Evolutionary conservation across 1,140 invertebrate species (phyloP).

Genomic region (Ctenoplectra terminalis): DNA sequence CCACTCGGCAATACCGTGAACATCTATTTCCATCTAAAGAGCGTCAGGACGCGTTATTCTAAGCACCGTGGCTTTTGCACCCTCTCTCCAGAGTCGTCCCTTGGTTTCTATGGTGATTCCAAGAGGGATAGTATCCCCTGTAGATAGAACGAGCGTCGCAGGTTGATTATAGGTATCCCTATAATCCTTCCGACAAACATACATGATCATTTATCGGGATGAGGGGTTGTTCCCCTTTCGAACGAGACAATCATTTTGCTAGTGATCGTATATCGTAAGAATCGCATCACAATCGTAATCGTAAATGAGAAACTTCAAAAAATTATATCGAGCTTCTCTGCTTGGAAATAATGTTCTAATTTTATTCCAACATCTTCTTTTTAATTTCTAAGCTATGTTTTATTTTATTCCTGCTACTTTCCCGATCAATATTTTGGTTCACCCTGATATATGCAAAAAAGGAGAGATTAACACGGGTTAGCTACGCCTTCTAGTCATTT

Average conservation of each 20-base stretch:
- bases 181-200: not conserved
- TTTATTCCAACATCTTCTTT: no score
- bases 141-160: slow-evolving; percentile 47
- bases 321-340: no score
- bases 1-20: slow-evolving; percentile 9
- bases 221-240: not conserved
- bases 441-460: not conserved
- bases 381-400: no score
- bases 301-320: no score
- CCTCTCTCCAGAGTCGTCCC: slow-evolving; percentile 59
- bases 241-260: slow-evolving; percentile 22
- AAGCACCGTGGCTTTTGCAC: slow-evolving; percentile 68
- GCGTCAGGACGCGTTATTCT: slow-evolving; percentile 58
- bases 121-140: slow-evolving; percentile 59
- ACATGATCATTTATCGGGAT: slow-evolving; percentile 17
- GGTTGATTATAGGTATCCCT: slow-evolving; percentile 54
- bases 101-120: slow-evolving; percentile 72
- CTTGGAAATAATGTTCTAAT: no score
- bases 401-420: no score
- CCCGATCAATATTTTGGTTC: not conserved
- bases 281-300: no score
- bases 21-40: slow-evolving; percentile 54
- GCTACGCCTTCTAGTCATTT: slow-evolving; percentile 8
- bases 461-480: not conserved
- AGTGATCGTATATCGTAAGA: no score